These are phyloP conservation scores for Bombus breviceps DNA, from an alignment of 1,140 invertebrate genomes.

Conservation along the genomic window DNA sequence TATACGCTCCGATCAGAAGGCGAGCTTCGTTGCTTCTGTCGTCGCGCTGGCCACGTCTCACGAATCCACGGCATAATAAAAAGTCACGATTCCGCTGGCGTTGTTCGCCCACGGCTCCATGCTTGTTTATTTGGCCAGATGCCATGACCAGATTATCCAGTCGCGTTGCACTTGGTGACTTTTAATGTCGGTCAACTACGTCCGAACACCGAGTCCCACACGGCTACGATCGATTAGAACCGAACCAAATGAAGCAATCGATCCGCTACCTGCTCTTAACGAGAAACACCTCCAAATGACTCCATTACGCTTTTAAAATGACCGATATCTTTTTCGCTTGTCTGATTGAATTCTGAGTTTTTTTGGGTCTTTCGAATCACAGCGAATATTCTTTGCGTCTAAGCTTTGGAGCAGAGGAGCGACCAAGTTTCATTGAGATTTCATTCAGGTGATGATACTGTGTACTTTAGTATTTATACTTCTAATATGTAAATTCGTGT, in stretches of 20 bases:
- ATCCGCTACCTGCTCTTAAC: background rate
- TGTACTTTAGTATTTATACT: too few relatives aligned
- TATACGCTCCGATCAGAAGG: constrained; percentile 22
- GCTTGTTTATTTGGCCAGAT: constrained; percentile 67
- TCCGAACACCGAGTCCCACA: background rate
- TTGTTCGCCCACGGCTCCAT: constrained; percentile 36
- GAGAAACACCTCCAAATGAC: background rate
- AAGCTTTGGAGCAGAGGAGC: too few relatives aligned
- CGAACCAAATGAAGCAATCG: constrained; percentile 12
- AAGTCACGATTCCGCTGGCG: constrained; percentile 58
- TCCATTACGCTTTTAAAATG: background rate
- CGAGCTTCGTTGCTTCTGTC: constrained; percentile 40
- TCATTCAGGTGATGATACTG: too few relatives aligned
- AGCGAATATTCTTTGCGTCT: too few relatives aligned
- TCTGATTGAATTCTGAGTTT: background rate
- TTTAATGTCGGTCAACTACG: constrained; percentile 58
- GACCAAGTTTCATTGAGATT: too few relatives aligned
- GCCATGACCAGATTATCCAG: constrained; percentile 64
- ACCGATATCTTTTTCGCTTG: background rate
- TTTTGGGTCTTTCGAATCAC: too few relatives aligned
- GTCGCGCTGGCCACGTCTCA: background rate
- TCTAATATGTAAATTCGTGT: too few relatives aligned
- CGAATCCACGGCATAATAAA: constrained; percentile 61
- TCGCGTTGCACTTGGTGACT: constrained; percentile 56
- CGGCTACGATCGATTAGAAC: constrained; percentile 60